Conservation (phyloP, 1,140 invertebrate genomes). For the Dendroctonus valens region DNA sequence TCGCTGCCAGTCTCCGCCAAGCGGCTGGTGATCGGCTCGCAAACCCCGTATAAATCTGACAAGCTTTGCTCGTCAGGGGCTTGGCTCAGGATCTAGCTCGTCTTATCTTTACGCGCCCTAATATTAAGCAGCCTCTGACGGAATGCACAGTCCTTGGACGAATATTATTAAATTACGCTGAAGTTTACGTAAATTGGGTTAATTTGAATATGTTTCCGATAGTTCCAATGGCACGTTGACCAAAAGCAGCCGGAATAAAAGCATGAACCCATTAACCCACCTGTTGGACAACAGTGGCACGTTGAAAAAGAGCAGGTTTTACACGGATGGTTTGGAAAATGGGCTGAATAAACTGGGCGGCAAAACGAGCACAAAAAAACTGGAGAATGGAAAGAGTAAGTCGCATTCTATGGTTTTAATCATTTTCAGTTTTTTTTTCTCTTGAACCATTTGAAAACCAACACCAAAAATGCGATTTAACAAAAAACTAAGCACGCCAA, state of each 20-base stretch:
- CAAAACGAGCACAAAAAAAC: slow-evolving; percentile 17
- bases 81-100: too few relatives aligned
- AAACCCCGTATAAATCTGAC: too few relatives aligned
- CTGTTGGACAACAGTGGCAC: slow-evolving; percentile 35
- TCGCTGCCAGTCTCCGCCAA: too few relatives aligned
- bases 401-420: slow-evolving; percentile 1
- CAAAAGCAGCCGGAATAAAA: slow-evolving; percentile 41
- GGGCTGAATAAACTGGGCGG: slow-evolving; percentile 12
- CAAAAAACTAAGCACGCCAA: too few relatives aligned
- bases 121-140: too few relatives aligned
- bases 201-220: neutral
- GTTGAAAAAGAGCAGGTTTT: slow-evolving; percentile 33
- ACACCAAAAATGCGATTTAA: neutral
- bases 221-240: slow-evolving; percentile 27
- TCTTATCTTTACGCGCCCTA: too few relatives aligned
- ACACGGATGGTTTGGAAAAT: slow-evolving; percentile 21
- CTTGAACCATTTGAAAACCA: neutral
- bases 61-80: too few relatives aligned
- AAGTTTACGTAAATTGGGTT: neutral
- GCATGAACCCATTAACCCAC: slow-evolving; percentile 42
- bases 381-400: slow-evolving; percentile 35
- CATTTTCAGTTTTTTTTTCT: neutral
- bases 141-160: too few relatives aligned
- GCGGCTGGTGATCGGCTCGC: too few relatives aligned
- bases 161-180: too few relatives aligned